These are phyloP conservation scores for Hippocampus abdominalis DNA, from an alignment of 2,113 vertebrate species.

Conservation along the genomic window DNA sequence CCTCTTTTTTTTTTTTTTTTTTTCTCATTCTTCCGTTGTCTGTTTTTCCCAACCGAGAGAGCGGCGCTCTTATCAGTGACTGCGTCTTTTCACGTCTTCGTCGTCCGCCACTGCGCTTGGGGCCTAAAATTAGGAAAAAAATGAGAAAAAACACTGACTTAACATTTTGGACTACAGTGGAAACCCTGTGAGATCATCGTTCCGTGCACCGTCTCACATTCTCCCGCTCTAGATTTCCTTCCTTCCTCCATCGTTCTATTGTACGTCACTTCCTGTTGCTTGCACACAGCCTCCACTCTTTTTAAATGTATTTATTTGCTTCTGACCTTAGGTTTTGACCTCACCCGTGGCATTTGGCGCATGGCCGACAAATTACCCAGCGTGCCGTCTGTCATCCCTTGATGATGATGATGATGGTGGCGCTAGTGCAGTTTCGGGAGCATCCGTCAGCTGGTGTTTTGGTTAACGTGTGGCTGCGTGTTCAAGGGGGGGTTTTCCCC, in stretches of 20 bases:
- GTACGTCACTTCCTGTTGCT: slow-evolving; percentile 50
- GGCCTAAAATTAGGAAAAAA: too few species aligned
- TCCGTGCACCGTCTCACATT: slow-evolving; percentile 3
- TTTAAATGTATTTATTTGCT: not conserved
- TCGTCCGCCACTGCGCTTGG: too few species aligned
- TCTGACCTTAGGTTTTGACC: not conserved
- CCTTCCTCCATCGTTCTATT: slow-evolving; percentile 52
- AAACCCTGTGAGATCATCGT: slow-evolving; percentile 1
- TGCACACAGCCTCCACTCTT: not conserved
- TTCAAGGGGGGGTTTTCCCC: slow-evolving; percentile 41
- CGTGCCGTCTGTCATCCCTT: not conserved
- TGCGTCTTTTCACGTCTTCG: too few species aligned
- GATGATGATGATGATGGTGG: not conserved
- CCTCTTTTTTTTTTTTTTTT: too few species aligned
- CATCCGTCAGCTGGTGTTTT: slow-evolving; percentile 18
- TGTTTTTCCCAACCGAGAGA: too few species aligned
- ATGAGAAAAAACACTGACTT: too few species aligned
- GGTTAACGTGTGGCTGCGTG: slow-evolving; percentile 3
- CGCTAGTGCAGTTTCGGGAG: slow-evolving; percentile 8
- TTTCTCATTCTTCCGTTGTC: too few species aligned
- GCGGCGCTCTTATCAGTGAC: too few species aligned
- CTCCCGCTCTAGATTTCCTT: slow-evolving; percentile 50
- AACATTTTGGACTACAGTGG: not conserved
- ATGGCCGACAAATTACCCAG: slow-evolving; percentile 12
- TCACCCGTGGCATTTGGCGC: not conserved